These are phyloP conservation scores for Falco rusticolus DNA, from an alignment of 2,797 vertebrate genomes.

Conservation along the genomic window DNA sequence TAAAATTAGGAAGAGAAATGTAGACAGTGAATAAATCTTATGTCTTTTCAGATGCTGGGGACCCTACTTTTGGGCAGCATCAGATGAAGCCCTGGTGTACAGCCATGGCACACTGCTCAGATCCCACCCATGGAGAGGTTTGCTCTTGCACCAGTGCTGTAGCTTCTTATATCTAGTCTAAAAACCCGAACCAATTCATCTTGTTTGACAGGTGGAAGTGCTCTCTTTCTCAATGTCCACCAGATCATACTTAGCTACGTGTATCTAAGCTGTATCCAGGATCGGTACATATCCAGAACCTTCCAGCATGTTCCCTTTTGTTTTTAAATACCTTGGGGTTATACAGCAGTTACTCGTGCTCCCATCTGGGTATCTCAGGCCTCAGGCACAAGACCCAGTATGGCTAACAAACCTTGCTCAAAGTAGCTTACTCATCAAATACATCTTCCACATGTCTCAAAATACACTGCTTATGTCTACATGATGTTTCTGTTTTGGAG, in stretches of 20 bases:
- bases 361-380: not conserved
- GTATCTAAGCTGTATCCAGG: not conserved
- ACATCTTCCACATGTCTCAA: not conserved
- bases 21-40: not conserved
- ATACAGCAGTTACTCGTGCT: not conserved
- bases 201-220: not conserved
- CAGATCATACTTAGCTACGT: not conserved
- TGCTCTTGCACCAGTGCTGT: not conserved
- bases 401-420: not conserved
- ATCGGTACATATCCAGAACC: not conserved
- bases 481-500: not conserved
- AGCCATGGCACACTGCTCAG: rapidly evolving
- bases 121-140: not conserved
- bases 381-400: not conserved
- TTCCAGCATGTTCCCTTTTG: not conserved
- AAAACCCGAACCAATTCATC: not conserved
- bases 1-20: not conserved
- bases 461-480: not conserved
- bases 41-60: not conserved
- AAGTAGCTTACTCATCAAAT: not conserved
- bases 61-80: not conserved
- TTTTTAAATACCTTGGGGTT: not conserved
- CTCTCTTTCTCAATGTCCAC: not conserved
- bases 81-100: not conserved
- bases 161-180: not conserved